Conservation (phyloP, 2,888 invertebrate species). For the Idaea aversata region DNA sequence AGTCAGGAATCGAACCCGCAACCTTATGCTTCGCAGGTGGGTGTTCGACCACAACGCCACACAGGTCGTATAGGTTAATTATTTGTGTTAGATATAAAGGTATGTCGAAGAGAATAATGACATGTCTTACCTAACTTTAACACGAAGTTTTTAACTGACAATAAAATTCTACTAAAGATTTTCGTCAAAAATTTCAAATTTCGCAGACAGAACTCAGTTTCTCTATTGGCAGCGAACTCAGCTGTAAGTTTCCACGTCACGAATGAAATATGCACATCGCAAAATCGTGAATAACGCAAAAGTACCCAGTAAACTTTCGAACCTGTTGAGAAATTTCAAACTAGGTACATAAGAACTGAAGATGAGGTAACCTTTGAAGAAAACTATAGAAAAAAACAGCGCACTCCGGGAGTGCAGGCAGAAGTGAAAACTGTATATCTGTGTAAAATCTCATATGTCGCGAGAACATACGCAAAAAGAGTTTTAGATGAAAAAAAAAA, state of each 20-base stretch:
- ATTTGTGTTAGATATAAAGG: neutral
- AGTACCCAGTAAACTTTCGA: slow-evolving; percentile 45
- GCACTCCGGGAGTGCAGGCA: too few species aligned
- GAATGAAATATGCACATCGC: slow-evolving; percentile 69
- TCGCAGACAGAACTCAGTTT: slow-evolving; percentile 8
- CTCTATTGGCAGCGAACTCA: slow-evolving; percentile 14
- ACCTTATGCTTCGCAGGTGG: too few species aligned
- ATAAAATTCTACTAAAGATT: neutral
- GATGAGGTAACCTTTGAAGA: slow-evolving; percentile 22
- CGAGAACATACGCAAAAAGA: too few species aligned
- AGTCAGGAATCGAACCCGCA: too few species aligned
- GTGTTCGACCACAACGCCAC: too few species aligned
- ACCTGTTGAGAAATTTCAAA: slow-evolving; percentile 58
- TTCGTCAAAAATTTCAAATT: neutral
- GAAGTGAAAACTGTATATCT: too few species aligned
- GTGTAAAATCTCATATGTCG: too few species aligned
- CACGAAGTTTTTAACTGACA: neutral
- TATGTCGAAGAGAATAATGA: neutral
- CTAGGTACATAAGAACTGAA: slow-evolving; percentile 41
- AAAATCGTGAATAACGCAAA: slow-evolving; percentile 52
- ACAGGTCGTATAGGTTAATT: neutral
- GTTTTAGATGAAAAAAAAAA: too few species aligned
- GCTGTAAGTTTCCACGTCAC: slow-evolving; percentile 28
- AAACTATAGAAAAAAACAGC: neutral
- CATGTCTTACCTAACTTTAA: neutral